Conservation (phyloP, 2,888 invertebrate genomes). For the Euphydryas editha region DNA sequence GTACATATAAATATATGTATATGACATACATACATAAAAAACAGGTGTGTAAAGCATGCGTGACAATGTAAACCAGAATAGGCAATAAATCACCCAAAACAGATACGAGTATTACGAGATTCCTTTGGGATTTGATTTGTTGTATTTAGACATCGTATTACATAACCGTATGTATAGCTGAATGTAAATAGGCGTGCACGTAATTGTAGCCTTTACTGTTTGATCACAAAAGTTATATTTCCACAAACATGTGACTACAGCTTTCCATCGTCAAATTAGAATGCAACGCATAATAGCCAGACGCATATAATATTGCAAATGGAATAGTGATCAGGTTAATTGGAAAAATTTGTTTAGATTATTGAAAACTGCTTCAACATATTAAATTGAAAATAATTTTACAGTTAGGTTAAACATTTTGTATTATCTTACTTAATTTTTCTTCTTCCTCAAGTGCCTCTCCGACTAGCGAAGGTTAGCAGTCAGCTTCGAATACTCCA, state of each 20-base stretch:
- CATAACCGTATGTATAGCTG: constrained; percentile 8
- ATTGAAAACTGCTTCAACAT: not conserved
- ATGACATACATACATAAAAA: too few relatives aligned
- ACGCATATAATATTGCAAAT: constrained; percentile 3
- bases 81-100: constrained; percentile 35
- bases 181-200: not conserved
- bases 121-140: constrained; percentile 42
- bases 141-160: constrained; percentile 43
- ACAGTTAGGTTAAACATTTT: too few relatives aligned
- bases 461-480: too few relatives aligned
- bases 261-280: constrained; percentile 14
- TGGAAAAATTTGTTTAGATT: constrained; percentile 3
- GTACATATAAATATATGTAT: constrained; percentile 1
- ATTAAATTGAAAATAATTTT: too few relatives aligned
- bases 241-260: not conserved
- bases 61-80: constrained; percentile 21
- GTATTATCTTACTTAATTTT: too few relatives aligned
- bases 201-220: constrained; percentile 7
- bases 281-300: constrained; percentile 7
- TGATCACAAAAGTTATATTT: constrained; percentile 8
- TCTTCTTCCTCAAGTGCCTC: too few relatives aligned
- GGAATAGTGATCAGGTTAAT: not conserved
- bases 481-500: too few relatives aligned
- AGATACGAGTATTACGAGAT: constrained; percentile 35
- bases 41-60: not conserved